Percentiles rank a stretch among this genome's conserved stretches.
Evolutionary conservation across 2,113 vertebrate species (phyloP).

Genomic region (Halichoerus grypus): DNA sequence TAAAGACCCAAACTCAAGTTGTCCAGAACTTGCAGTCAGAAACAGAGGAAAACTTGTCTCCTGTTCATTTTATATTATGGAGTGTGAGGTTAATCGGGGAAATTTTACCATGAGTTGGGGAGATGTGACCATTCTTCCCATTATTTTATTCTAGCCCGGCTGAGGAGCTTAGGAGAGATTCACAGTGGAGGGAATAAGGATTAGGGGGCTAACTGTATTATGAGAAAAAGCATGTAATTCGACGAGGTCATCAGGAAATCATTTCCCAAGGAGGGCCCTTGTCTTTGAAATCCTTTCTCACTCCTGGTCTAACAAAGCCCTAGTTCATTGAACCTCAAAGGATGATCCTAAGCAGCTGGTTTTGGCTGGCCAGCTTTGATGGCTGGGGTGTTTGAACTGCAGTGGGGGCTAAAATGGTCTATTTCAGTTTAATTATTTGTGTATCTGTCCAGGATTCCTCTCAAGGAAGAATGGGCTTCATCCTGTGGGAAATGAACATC

Average conservation of each 20-base stretch:
- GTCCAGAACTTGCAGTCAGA: neutral
- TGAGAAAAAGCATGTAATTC: conserved; percentile 78
- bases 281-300: conserved; percentile 82
- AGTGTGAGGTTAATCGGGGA: neutral
- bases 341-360: conserved; percentile 74
- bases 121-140: neutral
- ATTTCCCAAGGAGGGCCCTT: conserved; percentile 77
- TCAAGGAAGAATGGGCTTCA: conserved; percentile 67
- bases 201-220: conserved; percentile 62
- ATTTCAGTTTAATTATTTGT: conserved; percentile 77
- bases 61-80: neutral
- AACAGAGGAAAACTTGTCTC: neutral
- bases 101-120: neutral
- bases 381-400: conserved; percentile 79
- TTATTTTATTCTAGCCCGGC: conserved; percentile 4
- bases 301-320: conserved; percentile 78
- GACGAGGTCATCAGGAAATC: conserved; percentile 79
- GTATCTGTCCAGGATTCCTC: conserved; percentile 69
- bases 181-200: conserved; percentile 18
- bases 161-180: conserved; percentile 40
- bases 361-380: conserved; percentile 79
- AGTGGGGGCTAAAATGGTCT: conserved; percentile 69
- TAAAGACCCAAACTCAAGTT: neutral
- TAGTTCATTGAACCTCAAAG: conserved; percentile 81
- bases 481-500: conserved; percentile 78